Conservation (phyloP, 2,797 vertebrate species). For the Tragelaphus oryx region DNA sequence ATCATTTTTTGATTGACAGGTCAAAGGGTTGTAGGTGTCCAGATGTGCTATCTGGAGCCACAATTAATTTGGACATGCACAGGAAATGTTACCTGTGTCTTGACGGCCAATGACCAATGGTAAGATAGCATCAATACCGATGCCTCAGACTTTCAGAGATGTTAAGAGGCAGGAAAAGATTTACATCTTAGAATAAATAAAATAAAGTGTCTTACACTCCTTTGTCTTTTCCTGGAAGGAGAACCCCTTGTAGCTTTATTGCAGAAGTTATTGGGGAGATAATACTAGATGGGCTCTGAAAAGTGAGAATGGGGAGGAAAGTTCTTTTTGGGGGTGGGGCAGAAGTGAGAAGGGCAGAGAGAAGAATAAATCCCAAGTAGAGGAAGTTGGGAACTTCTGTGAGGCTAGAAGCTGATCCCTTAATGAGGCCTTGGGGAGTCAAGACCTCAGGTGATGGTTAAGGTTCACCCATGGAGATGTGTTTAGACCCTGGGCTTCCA, state of each 20-base stretch:
- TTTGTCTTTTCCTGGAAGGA: neutral
- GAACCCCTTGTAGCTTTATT: neutral
- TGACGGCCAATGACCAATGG: neutral
- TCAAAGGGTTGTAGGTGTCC: neutral
- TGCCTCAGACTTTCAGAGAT: neutral
- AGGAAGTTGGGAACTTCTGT: neutral
- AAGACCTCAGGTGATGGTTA: neutral
- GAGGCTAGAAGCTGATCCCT: neutral
- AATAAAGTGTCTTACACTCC: neutral
- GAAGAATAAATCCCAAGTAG: neutral
- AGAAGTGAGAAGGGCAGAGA: neutral
- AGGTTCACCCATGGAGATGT: too few species aligned
- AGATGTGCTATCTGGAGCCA: too few species aligned
- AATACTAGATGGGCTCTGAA: neutral
- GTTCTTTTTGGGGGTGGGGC: neutral
- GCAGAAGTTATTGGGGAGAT: neutral
- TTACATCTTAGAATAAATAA: neutral
- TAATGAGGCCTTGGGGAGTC: neutral
- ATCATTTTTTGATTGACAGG: neutral
- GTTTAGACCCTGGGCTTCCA: neutral
- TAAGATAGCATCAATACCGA: neutral
- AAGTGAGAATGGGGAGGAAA: neutral
- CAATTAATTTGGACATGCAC: neutral
- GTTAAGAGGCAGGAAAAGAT: neutral
- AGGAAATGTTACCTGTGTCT: neutral